A percentile compares a stretch with the other conserved stretches of the same genome.
These are phyloP conservation scores for Melangyna quadrimaculata DNA, from an alignment of 2,888 invertebrate genomes.

Conservation along the genomic window DNA sequence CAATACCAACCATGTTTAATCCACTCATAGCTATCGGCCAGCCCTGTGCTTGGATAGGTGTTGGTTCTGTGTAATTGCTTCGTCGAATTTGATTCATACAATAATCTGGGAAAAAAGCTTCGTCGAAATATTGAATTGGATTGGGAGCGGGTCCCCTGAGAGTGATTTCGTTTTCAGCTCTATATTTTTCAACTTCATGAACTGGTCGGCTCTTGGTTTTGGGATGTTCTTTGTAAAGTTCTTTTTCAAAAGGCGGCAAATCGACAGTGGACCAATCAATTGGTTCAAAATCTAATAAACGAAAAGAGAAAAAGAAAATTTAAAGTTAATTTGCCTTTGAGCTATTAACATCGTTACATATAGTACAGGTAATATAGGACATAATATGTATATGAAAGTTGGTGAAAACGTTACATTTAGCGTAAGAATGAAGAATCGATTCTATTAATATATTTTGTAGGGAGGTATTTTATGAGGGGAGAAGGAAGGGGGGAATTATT, in stretches of 20 bases:
- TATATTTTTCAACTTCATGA: conserved; percentile 87
- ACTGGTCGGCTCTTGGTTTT: conserved; percentile 84
- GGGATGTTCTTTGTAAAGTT: conserved; percentile 90
- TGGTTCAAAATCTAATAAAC: conserved; percentile 81
- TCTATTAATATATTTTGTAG: no score
- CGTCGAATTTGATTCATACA: conserved; percentile 85
- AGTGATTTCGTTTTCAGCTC: conserved; percentile 87
- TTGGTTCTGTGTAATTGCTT: conserved; percentile 88
- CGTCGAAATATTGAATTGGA: conserved; percentile 90
- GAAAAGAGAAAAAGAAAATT: conserved; percentile 83
- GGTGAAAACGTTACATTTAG: no score
- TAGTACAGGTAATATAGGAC: no score
- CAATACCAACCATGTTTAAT: conserved; percentile 91
- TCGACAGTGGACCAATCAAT: conserved; percentile 83
- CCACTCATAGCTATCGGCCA: conserved; percentile 94
- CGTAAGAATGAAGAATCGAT: no score
- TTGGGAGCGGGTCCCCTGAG: conserved; percentile 88
- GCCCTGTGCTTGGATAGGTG: conserved; percentile 92
- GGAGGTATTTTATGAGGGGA: no score
- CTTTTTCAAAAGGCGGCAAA: conserved; percentile 88
- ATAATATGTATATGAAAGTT: no score
- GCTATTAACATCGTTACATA: background rate
- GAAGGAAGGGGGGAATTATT: no score
- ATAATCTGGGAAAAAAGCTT: conserved; percentile 90
- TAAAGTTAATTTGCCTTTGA: conserved; percentile 78